Evolutionary conservation across 2,888 invertebrate genomes (phyloP).

Genomic region (Thymelicus sylvestris): DNA sequence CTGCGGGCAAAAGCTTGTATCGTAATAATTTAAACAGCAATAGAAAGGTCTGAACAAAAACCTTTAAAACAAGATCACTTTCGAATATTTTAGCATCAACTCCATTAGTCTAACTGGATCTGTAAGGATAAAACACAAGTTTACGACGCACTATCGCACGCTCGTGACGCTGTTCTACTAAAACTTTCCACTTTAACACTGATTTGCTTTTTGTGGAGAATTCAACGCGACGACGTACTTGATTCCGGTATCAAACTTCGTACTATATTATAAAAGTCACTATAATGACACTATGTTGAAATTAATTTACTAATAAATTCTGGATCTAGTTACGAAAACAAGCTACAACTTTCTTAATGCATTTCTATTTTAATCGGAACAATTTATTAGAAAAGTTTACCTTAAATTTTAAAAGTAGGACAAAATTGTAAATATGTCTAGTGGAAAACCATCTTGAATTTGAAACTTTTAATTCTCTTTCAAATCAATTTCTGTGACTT

Average conservation of each 20-base stretch:
- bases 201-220: constrained; percentile 20
- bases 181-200: constrained; percentile 16
- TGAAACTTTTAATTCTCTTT: not conserved
- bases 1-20: no score
- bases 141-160: constrained; percentile 14
- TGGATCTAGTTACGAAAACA: no score
- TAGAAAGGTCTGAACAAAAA: not conserved
- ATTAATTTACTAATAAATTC: no score
- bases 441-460: not conserved
- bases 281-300: no score
- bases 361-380: not conserved
- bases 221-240: not conserved
- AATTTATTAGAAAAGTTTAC: not conserved
- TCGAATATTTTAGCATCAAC: constrained; percentile 1
- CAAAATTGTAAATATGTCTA: not conserved
- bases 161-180: constrained; percentile 13
- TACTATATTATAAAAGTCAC: no score
- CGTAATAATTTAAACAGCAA: not conserved
- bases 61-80: constrained; percentile 1
- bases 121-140: constrained; percentile 2
- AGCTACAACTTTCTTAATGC: not conserved
- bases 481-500: not conserved
- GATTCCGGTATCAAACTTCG: not conserved
- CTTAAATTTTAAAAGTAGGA: not conserved
- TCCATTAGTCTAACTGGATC: constrained; percentile 2